A percentile compares a stretch with the other conserved stretches of the same genome.
These are phyloP conservation scores for Cryptotis parvus DNA, from an alignment of 2,113 vertebrate genomes.

Conservation along the genomic window DNA sequence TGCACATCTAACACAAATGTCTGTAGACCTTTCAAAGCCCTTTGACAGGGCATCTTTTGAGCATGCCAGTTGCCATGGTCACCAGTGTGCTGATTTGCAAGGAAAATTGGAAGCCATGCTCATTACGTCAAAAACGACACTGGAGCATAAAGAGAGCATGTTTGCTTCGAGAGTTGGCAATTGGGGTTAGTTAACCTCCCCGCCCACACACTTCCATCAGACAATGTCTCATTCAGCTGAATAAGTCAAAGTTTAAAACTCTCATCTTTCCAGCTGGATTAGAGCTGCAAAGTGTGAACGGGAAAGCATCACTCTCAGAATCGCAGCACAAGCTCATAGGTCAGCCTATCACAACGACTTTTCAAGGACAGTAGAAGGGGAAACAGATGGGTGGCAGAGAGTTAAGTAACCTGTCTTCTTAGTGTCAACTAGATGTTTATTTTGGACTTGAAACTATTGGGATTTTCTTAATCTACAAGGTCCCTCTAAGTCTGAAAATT, in stretches of 20 bases:
- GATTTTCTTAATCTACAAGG: not conserved
- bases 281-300: constrained; percentile 70
- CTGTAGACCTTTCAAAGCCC: constrained; percentile 84
- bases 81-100: constrained; percentile 86
- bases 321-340: constrained; percentile 58
- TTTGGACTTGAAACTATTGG: not conserved
- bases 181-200: constrained; percentile 86
- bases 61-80: constrained; percentile 87
- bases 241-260: constrained; percentile 88
- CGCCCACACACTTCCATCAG: constrained; percentile 86
- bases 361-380: not conserved
- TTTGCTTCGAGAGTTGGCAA: constrained; percentile 86
- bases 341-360: not conserved
- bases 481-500: not conserved
- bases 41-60: constrained; percentile 87
- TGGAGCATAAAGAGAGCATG: constrained; percentile 79
- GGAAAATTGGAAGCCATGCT: constrained; percentile 86
- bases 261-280: constrained; percentile 85
- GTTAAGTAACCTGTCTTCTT: not conserved
- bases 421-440: not conserved
- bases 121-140: constrained; percentile 87
- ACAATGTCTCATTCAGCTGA: constrained; percentile 88
- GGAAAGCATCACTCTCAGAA: constrained; percentile 72
- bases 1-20: constrained; percentile 85
- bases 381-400: not conserved